phyloP scores from a whole-genome alignment of 2,797 vertebrate genomes.

The Eulemur mongoz region DNA sequence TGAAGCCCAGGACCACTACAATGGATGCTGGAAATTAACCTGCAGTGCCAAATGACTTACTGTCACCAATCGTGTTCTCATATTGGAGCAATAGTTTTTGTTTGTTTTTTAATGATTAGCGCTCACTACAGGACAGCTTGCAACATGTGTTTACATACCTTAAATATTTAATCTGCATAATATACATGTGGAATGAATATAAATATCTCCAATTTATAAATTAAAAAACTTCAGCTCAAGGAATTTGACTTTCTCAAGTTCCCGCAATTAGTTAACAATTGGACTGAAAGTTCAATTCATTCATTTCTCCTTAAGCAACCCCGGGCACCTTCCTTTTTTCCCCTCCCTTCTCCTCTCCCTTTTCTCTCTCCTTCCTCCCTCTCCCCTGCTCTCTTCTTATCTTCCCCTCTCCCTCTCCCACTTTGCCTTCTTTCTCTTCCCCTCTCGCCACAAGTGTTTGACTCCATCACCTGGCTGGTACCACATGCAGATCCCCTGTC shows the following conservation, averaged over 20 bases:
- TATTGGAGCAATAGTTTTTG: background rate
- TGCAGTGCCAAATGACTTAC: background rate
- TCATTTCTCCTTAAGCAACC: background rate
- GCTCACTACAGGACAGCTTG: background rate
- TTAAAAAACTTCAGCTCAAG: background rate
- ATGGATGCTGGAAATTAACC: background rate
- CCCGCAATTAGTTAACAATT: background rate
- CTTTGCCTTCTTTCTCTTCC: background rate
- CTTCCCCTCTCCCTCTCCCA: background rate
- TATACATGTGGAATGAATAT: background rate
- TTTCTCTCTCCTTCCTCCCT: no score
- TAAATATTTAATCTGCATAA: background rate
- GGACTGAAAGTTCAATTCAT: background rate
- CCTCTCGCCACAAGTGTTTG: background rate
- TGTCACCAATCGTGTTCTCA: background rate
- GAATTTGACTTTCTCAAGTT: background rate
- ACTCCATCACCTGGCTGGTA: rapidly evolving
- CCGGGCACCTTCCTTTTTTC: background rate
- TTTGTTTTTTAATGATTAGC: background rate
- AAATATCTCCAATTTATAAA: background rate
- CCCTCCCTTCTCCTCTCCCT: rapidly evolving
- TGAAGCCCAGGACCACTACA: background rate
- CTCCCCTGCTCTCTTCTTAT: rapidly evolving
- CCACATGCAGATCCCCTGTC: rapidly evolving
- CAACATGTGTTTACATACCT: background rate